Conservation (phyloP, 1,140 invertebrate species). For the Asbolus verrucosus region DNA sequence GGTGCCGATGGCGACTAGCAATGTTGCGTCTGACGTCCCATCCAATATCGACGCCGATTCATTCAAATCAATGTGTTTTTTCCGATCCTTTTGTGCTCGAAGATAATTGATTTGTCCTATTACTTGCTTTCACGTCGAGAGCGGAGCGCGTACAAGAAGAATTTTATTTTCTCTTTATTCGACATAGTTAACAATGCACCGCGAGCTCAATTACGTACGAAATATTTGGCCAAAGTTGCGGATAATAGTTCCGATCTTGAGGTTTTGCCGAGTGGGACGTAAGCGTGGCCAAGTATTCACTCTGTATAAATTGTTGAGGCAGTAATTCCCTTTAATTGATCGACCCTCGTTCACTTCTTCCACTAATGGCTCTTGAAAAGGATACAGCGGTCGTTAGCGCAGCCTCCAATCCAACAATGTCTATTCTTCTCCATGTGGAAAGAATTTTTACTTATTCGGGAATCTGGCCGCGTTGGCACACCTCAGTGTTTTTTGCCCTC, state of each 20-base stretch:
- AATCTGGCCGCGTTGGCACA: too few species aligned
- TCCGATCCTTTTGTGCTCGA: constrained; percentile 45
- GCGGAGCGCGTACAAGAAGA: too few species aligned
- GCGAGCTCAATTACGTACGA: too few species aligned
- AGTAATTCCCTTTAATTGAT: constrained; percentile 58
- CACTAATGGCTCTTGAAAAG: constrained; percentile 60
- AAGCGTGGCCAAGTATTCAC: constrained; percentile 52
- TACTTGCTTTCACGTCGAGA: constrained; percentile 10
- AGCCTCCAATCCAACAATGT: too few species aligned
- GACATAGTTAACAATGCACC: too few species aligned
- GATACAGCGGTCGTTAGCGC: constrained; percentile 53
- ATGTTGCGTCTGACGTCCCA: constrained; percentile 52
- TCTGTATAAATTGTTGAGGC: constrained; percentile 44
- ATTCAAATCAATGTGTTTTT: constrained; percentile 50
- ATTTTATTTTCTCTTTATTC: too few species aligned
- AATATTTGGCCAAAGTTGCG: too few species aligned
- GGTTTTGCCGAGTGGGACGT: neutral
- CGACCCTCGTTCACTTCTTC: constrained; percentile 51
- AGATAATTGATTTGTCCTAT: constrained; percentile 44
- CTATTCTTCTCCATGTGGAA: too few species aligned
- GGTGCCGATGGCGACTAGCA: constrained; percentile 37
- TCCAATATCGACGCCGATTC: constrained; percentile 40
- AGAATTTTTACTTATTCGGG: too few species aligned
- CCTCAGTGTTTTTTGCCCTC: neutral
- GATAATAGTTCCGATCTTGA: too few species aligned